A percentile compares a stretch with the other conserved stretches of the same genome.
Evolutionary conservation across 2,888 invertebrate genomes (phyloP).

Genomic region (Drosophila pseudotalamancana): DNA sequence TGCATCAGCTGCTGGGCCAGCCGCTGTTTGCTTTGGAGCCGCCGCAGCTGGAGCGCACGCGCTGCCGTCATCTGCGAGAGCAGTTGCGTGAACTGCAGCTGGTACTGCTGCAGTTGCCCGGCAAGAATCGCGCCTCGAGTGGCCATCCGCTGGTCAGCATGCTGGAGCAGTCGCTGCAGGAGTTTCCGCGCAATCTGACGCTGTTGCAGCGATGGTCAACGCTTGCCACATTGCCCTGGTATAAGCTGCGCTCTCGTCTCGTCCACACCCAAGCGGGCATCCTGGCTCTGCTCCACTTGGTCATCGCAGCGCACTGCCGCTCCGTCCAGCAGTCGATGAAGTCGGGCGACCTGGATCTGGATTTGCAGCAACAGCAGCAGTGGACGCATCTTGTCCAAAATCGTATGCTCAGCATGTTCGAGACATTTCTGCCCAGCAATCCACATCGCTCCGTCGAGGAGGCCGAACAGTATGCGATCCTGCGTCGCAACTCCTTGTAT

Average conservation of each 20-base stretch:
- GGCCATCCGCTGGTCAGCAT: constrained; percentile 55
- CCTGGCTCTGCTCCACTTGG: constrained; percentile 84
- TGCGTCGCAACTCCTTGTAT: constrained; percentile 85
- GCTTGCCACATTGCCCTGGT: constrained; percentile 85
- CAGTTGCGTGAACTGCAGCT: constrained; percentile 84
- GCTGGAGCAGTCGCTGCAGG: constrained; percentile 83
- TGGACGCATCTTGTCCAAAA: constrained; percentile 66
- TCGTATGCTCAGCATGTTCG: constrained; percentile 79
- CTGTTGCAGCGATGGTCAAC: constrained; percentile 85
- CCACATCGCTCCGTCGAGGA: constrained; percentile 40
- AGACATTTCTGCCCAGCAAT: constrained; percentile 59
- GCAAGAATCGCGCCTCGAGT: not conserved
- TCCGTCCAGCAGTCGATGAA: constrained; percentile 25
- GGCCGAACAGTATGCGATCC: constrained; percentile 40
- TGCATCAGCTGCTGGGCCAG: constrained; percentile 29
- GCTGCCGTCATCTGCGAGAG: constrained; percentile 80
- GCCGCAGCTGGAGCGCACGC: constrained; percentile 60
- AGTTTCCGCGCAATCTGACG: constrained; percentile 87
- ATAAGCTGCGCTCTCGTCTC: constrained; percentile 85
- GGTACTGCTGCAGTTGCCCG: constrained; percentile 62
- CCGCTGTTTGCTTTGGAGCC: constrained; percentile 32
- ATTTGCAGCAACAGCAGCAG: not conserved
- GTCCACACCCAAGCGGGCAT: constrained; percentile 84
- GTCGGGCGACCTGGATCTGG: not conserved
- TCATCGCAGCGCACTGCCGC: constrained; percentile 83